Evolutionary conservation across 2,888 invertebrate species (phyloP), one percentile per base, ranked within the genome.

Genomic region (Drosophila sordidula): DNA sequence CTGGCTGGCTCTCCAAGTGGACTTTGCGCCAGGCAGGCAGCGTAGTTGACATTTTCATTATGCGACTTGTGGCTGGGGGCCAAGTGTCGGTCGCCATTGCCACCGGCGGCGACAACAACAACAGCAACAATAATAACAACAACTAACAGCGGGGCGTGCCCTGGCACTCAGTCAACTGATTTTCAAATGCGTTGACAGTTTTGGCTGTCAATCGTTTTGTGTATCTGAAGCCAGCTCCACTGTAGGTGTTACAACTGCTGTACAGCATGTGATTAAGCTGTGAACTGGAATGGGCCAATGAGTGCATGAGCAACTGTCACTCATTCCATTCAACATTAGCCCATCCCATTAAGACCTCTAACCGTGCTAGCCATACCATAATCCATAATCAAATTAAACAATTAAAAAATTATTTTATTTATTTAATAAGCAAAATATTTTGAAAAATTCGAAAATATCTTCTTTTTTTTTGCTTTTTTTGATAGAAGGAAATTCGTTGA

Each of bases 1-100:
- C 62, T 55, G 69, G 26, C 36, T 55, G 57, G 25, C 39, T 57
- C 61, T 51, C 57, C 63, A 52, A 70, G 39, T 78, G 78, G 78
- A 78, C 78, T 78, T 78, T 78, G 78, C 12, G 63, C 78, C 71
- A 14, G 51, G 51, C 64, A 36, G 61, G 36, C 72, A 63, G 54
- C 57, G 51, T 49, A 74, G 75, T 86, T 85, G 84, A 85, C 86
- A 85, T 85, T 85, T 85, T 81, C 86, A 84, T 84, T 84, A 83
- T 77, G 79, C 66, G 61, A 78, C 70, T 78, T 76, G 70, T 58
- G 64, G 61, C 72, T 75, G 72, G 75, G 75, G 75, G 75, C 75
- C 69, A 75, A 75, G 75, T 75, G 75, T 78, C 80, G 72, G 45
- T 70, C 76, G 66, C 76, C 76, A 70, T 78, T 80, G 80, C 80